Evolutionary conservation across 1,140 invertebrate genomes (phyloP).

Genomic region (Adoxophyes honmai): DNA sequence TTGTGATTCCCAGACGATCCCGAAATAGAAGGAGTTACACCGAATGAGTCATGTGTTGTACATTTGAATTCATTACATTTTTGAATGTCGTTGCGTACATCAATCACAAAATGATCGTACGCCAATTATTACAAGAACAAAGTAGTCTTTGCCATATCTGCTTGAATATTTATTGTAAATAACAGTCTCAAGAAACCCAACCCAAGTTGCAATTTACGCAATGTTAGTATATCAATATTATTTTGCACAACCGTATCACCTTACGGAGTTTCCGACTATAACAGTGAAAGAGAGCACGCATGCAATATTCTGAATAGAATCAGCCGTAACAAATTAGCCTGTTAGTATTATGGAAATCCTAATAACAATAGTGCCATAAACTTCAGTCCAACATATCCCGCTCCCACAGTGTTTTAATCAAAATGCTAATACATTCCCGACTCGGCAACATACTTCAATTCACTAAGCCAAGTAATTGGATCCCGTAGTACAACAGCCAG

Average conservation of each 20-base stretch:
- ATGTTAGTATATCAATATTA: neutral
- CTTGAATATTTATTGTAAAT: too few relatives aligned
- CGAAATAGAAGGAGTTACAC: constrained; percentile 44
- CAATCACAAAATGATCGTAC: constrained; percentile 12
- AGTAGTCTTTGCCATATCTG: too few relatives aligned
- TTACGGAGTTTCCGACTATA: neutral
- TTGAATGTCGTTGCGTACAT: constrained; percentile 21
- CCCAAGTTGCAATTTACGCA: neutral
- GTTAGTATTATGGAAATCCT: constrained; percentile 15
- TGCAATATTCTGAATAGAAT: constrained; percentile 6
- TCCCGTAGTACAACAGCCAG: constrained; percentile 10
- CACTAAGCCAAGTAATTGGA: constrained; percentile 25
- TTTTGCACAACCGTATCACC: neutral
- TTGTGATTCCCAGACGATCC: constrained; percentile 57
- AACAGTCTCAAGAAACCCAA: too few relatives aligned
- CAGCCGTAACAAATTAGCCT: neutral
- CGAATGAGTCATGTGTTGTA: constrained; percentile 44
- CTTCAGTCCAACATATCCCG: neutral
- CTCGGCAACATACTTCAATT: constrained; percentile 14
- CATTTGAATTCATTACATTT: constrained; percentile 23
- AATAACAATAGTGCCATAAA: constrained; percentile 14
- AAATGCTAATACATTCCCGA: constrained; percentile 9
- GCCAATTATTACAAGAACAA: too few relatives aligned
- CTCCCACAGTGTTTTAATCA: constrained; percentile 10
- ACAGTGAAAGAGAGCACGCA: constrained; percentile 9